Base-by-base conservation (phyloP, 2,113 vertebrate species). In the Aleadryas rufinucha region DNA sequence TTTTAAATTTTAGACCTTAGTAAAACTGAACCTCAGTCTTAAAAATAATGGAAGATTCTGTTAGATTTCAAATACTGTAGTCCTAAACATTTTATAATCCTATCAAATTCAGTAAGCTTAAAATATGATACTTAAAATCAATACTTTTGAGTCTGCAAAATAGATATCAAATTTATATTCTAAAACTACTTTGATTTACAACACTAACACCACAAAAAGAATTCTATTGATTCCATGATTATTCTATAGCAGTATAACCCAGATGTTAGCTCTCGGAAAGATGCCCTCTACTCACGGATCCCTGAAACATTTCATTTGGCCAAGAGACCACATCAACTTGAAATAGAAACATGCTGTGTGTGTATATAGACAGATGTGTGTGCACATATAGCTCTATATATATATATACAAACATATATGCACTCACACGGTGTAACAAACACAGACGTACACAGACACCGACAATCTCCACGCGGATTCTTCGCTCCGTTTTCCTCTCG, bases 101-200 rank as follows among this genome's bases (percentile, higher is more conserved):
- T 97, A 91, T 94, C 87, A 95, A 96, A 96, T 96, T 91, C 96
- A 91, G 82, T 95, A 97, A 97, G 91, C 91, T 96, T 97, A 97
- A 97, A 97, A 97, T 97, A 96, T 92, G 95, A 97, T 95, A 94
- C 78, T 94, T 97, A 97, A 97, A 97, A 97, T 96, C 93, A 97
- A 97, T 97, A 95, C 91, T 96, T 97, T 95, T 35, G 87, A 97
- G 95, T 95, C 93, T 97, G 91, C 85, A 98, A 98, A 98, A 97
- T 97, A 97, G 91, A 95, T 97, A 97, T 94, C 85, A 95, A 94
- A 97, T 93, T 97, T 97, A 97, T 96, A 84, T 93, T 95, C 95
- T 95, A 98, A 98, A 96, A 91, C 90, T 98, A 97, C 84, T 78
- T 97, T 72, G 95, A 97, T 87, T 97, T 98, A 95, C 87, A 97